A percentile compares a stretch with the other conserved stretches of the same genome.
These are phyloP conservation scores for Kryphioiulus occultus DNA, from an alignment of 2,888 invertebrate genomes.

Conservation along the genomic window DNA sequence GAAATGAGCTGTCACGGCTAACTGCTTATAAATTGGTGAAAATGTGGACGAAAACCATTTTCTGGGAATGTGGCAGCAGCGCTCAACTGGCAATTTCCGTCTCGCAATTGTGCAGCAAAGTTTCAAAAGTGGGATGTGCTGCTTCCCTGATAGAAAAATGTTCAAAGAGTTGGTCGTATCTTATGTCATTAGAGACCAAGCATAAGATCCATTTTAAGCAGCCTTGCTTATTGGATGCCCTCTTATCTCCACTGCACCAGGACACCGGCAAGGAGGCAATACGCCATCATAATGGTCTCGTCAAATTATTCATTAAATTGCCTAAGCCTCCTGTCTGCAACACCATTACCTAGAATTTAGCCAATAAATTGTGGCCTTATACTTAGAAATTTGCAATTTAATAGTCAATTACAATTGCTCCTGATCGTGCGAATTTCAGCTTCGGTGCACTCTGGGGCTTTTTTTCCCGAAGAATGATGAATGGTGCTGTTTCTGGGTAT, in stretches of 20 bases:
- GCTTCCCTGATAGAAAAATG: conserved; percentile 28
- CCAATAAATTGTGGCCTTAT: conserved; percentile 28
- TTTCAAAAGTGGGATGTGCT: conserved; percentile 24
- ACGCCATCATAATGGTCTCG: conserved; percentile 33
- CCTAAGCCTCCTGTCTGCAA: conserved; percentile 27
- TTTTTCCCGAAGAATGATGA: neutral
- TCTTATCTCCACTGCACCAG: conserved; percentile 7
- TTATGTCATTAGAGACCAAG: conserved; percentile 21
- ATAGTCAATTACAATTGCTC: conserved; percentile 40
- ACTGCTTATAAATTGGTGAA: conserved; percentile 35
- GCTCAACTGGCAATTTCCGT: conserved; percentile 6
- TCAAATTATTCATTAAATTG: conserved; percentile 39
- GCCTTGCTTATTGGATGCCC: conserved; percentile 23
- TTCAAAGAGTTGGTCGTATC: conserved; percentile 30
- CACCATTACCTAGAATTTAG: conserved; percentile 24
- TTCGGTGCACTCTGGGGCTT: neutral
- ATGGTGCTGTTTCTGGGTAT: neutral
- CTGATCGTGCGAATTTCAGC: conserved; percentile 33
- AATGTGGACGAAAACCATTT: conserved; percentile 1
- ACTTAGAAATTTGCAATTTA: conserved; percentile 9
- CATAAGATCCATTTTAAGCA: conserved; percentile 36
- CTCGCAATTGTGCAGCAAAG: neutral
- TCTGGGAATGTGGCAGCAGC: neutral
- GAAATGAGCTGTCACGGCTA: conserved; percentile 40
- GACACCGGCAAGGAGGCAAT: neutral